Base-by-base conservation (phyloP, 2,888 invertebrate species). In the Scaptomyza reducta region DNA sequence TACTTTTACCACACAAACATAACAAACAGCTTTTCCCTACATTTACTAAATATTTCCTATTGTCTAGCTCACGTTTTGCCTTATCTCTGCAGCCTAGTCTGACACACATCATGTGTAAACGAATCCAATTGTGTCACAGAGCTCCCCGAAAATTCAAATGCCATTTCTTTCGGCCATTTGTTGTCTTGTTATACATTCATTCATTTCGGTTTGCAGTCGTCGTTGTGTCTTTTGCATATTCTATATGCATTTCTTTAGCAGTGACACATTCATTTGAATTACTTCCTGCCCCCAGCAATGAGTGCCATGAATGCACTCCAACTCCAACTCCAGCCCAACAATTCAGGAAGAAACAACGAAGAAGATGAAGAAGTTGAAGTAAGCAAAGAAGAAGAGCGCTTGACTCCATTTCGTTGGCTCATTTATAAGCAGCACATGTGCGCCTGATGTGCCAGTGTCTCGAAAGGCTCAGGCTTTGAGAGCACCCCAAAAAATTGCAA, bases 371-470 rank as follows among this genome's bases (percentile, higher is more conserved):
- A 50, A 38, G 22, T 16, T 1, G 27, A 54, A 25, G 42, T 22
- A 14, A 41, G 33, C 14, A 14, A 40, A 38, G 25, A 57, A 35
- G 49, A 46, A 56, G 46, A 46, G 33, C 50, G 68, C 74, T 74
- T 68, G 70, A 70, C 73, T 72, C 51, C 65, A 60, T 75, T 77
- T 77, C 67, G 75, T 63, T 75, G 65, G 61, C 71, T 80, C 79
- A 81, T 80, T 80, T 80, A 81, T 81, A 81, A 80, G 73, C 76
- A 76, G 81, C 82, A 81, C 79, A 79, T 78, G 75, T 80, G 72
- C 78, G 74, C 67, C 68, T 78, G 74, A 70, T 77, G 78, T 59
- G 70, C 72, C 68, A 68, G n/a, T 35, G 35, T 35, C n/a, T 82
- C 78, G 59, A 61, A 74, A 69, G 77, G 64, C 77, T 70, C 69